Base-by-base conservation (phyloP, 2,797 vertebrate genomes). In the Synaphobranchus kaupii region DNA sequence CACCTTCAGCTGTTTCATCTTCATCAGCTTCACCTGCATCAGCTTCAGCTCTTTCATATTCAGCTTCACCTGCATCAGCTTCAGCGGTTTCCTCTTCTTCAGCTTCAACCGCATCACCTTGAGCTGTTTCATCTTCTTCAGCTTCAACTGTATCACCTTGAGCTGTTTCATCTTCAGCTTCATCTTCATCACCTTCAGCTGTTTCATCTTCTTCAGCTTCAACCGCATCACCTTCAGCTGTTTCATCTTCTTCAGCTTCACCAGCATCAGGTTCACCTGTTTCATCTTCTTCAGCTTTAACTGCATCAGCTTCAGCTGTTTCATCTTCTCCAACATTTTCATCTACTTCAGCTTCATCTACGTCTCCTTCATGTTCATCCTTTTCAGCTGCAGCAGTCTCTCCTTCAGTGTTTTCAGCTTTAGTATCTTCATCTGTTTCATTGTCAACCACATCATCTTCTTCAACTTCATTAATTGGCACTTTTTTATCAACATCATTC, bases 401-500 rank as follows among this genome's bases (percentile, higher is more conserved):
- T 22, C 83, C 84, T 0, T 88, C 47, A 0, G 84, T 54, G 1
- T 80, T 50, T 28, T 10, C 39, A 0, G 20, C 47, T 63, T 83
- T 87, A 83, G 48, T 58, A 48, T 48, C 56, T 0, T 80, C 20
- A 68, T n/a, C 68, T 0, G 44, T 60, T 0, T 50, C 60, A 0
- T 63, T 56, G 4, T 66, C 83, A 2, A 83, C 87, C 0, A 82
- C 25, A 47, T 1, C 4, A 60, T 87, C 80, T 0, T 89, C 84
- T 0, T 84, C 50, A 0, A 86, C 22, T 39, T 78, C 85, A 17
- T 86, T 58, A 9, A 63, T 88, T 44, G 7, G 4, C 17, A 6
- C 68, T 52, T 81, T 84, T 73, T 83, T 54, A 20, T 6, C 76
- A 89, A 76, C 82, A 84, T 84, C 82, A 4, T 34, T 54, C 78